Conservation (phyloP, 2,113 vertebrate species). For the Lathamus discolor region DNA sequence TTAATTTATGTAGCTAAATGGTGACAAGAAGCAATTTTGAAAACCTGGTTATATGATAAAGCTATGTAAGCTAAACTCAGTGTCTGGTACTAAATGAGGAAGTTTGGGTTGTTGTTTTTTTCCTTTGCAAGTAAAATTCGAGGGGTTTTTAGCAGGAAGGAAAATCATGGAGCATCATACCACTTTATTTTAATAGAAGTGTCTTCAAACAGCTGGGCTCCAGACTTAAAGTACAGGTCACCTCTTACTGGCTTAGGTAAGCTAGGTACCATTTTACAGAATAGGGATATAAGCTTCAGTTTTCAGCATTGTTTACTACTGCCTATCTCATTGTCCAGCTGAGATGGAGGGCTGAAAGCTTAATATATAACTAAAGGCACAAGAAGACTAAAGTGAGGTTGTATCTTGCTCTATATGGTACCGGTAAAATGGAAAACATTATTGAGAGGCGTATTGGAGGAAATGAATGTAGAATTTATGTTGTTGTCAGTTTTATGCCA, state of each 20-base stretch:
- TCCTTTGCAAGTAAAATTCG: background rate
- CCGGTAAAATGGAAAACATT: background rate
- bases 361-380: background rate
- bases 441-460: background rate
- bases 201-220: background rate
- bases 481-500: background rate
- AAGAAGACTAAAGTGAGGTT: background rate
- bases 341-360: background rate
- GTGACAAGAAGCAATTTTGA: background rate
- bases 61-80: background rate
- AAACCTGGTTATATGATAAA: background rate
- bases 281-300: background rate
- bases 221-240: background rate
- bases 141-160: background rate
- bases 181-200: background rate
- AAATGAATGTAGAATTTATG: background rate
- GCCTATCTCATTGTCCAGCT: background rate
- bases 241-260: background rate
- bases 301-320: background rate
- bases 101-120: background rate
- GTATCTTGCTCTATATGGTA: background rate
- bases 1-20: background rate
- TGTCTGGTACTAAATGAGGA: background rate
- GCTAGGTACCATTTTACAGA: background rate
- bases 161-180: background rate